Conservation (phyloP, 2,888 invertebrate genomes). For the Cloeon dipterum region DNA sequence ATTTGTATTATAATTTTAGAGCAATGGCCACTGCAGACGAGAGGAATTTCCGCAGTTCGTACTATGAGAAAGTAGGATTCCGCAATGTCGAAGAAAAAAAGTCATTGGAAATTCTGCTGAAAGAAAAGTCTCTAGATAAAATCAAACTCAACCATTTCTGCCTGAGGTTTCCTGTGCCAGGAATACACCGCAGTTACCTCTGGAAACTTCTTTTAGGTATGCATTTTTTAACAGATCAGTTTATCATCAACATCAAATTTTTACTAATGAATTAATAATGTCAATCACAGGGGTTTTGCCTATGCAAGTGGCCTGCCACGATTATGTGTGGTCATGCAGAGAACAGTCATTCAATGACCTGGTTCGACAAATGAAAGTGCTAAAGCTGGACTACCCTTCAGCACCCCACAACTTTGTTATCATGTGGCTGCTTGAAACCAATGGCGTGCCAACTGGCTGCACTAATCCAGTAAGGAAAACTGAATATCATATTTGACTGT, state of each 20-base stretch:
- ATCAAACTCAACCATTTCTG: slow-evolving; percentile 67
- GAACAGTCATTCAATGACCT: slow-evolving; percentile 48
- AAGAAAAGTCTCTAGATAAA: slow-evolving; percentile 60
- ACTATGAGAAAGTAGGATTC: slow-evolving; percentile 47
- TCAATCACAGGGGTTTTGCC: slow-evolving; percentile 41
- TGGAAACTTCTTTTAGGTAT: slow-evolving; percentile 71
- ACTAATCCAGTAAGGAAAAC: slow-evolving; percentile 25
- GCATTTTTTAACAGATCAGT: too few relatives aligned
- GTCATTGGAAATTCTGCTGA: slow-evolving; percentile 66
- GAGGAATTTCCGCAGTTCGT: slow-evolving; percentile 21
- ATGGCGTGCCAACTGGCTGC: slow-evolving; percentile 29
- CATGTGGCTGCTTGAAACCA: slow-evolving; percentile 63
- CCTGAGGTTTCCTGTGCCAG: slow-evolving; percentile 60
- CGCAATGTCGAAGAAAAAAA: slow-evolving; percentile 77
- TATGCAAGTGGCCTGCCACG: slow-evolving; percentile 47
- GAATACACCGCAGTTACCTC: slow-evolving; percentile 50
- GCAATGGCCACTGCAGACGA: slow-evolving; percentile 10
- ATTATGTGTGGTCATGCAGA: slow-evolving; percentile 50
- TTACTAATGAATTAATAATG: too few relatives aligned
- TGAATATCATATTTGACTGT: too few relatives aligned
- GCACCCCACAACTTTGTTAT: slow-evolving; percentile 45
- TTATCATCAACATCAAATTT: too few relatives aligned
- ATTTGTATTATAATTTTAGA: too few relatives aligned
- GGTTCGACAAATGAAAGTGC: slow-evolving; percentile 38
- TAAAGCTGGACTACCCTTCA: slow-evolving; percentile 32